Evolutionary conservation across 2,888 invertebrate genomes (phyloP).

Genomic region (Pyrocoelia pectoralis): DNA sequence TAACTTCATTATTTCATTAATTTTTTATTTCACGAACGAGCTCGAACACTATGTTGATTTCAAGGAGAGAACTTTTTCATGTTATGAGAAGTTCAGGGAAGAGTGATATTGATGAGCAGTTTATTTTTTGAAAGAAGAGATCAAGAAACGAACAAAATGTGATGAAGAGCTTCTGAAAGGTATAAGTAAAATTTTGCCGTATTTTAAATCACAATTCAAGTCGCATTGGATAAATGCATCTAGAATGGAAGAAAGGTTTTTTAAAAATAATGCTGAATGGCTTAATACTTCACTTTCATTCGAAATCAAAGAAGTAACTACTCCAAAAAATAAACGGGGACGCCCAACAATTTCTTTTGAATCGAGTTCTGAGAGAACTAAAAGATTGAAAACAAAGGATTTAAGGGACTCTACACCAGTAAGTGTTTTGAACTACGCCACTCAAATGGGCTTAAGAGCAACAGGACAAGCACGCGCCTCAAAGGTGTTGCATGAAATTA

Average conservation of each 20-base stretch:
- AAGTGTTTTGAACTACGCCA: slow-evolving; percentile 32
- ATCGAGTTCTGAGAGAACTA: slow-evolving; percentile 17
- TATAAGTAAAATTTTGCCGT: no score
- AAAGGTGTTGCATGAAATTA: slow-evolving; percentile 36
- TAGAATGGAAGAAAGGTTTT: not conserved
- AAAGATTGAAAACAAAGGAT: slow-evolving; percentile 33
- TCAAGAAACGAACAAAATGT: no score
- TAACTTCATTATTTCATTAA: no score
- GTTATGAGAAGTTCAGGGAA: no score
- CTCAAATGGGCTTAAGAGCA: slow-evolving; percentile 38
- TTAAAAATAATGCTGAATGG: not conserved
- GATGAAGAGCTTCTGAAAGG: no score
- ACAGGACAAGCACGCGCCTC: slow-evolving; percentile 34
- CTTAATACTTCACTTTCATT: not conserved
- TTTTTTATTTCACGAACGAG: no score
- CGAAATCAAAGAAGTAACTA: no score
- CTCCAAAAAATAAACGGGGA: slow-evolving; percentile 20
- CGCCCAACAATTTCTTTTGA: slow-evolving; percentile 32
- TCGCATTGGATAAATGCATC: not conserved
- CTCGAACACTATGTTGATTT: no score
- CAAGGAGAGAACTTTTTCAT: no score
- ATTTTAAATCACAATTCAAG: no score
- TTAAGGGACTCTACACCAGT: slow-evolving; percentile 30
- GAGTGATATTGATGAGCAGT: no score
- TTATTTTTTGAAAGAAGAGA: no score